Percentiles rank a stretch among this genome's conserved stretches.
phyloP scores from a whole-genome alignment of 2,888 invertebrate species.

The Chymomyza procnemis region DNA sequence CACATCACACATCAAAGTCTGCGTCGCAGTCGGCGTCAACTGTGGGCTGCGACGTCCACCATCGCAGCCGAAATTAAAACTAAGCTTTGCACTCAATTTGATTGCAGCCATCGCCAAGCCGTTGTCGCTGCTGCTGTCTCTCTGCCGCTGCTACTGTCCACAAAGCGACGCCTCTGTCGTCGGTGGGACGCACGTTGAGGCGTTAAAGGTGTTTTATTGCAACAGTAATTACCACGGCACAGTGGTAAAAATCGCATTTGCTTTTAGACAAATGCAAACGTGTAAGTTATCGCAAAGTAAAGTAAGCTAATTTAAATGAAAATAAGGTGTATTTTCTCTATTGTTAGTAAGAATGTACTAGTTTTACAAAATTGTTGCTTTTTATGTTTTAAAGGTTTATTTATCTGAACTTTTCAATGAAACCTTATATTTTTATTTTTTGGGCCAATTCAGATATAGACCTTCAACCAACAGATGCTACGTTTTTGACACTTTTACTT shows the following conservation, averaged over 20 bases:
- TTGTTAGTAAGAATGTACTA: no score
- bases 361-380: no score
- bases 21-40: slow-evolving; percentile 26
- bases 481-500: no score
- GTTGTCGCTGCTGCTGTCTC: not conserved
- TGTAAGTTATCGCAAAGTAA: no score
- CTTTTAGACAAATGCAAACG: not conserved
- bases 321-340: no score
- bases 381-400: no score
- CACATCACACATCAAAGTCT: slow-evolving; percentile 53
- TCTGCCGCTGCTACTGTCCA: not conserved
- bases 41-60: slow-evolving; percentile 38
- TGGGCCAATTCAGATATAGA: no score
- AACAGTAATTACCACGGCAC: not conserved
- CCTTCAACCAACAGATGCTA: no score
- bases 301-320: no score
- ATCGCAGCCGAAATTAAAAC: slow-evolving; percentile 45
- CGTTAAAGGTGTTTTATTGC: slow-evolving; percentile 22
- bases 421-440: no score
- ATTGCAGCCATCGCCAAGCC: slow-evolving; percentile 29
- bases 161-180: slow-evolving; percentile 6
- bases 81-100: slow-evolving; percentile 63
- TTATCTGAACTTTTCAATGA: no score
- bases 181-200: slow-evolving; percentile 1
- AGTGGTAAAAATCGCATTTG: not conserved